Conservation (phyloP, 1,140 invertebrate species). For the Psilanteris sp. region DNA sequence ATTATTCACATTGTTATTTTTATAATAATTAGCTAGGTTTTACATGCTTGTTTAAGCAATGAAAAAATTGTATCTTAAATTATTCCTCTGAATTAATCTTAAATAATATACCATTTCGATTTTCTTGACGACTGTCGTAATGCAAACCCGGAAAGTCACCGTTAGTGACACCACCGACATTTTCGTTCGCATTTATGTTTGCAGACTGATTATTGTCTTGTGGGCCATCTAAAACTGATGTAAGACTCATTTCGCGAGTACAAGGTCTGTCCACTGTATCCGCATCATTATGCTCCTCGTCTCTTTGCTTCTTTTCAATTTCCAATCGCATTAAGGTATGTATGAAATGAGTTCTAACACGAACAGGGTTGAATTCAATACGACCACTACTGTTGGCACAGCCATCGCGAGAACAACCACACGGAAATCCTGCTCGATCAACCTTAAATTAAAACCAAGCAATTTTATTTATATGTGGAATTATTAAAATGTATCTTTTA, state of each 20-base stretch:
- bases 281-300: slow-evolving; percentile 66
- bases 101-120: slow-evolving; percentile 37
- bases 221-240: slow-evolving; percentile 79
- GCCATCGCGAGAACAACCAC: slow-evolving; percentile 95
- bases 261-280: slow-evolving; percentile 35
- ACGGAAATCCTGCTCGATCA: slow-evolving; percentile 96
- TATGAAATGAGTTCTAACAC: slow-evolving; percentile 98
- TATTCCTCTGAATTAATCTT: no score
- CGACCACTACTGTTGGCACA: slow-evolving; percentile 95
- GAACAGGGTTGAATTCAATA: slow-evolving; percentile 97
- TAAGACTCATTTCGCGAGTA: slow-evolving; percentile 79
- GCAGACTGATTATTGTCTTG: slow-evolving; percentile 79
- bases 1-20: no score
- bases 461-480: no score
- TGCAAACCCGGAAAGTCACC: slow-evolving; percentile 85
- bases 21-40: no score
- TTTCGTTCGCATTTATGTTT: slow-evolving; percentile 37
- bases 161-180: slow-evolving; percentile 74
- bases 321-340: slow-evolving; percentile 97
- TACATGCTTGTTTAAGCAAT: no score
- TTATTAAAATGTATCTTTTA: no score
- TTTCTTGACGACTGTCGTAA: slow-evolving; percentile 76
- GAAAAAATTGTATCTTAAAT: no score
- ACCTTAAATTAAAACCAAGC: slow-evolving; percentile 86
- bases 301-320: slow-evolving; percentile 89